Conservation (phyloP, 2,113 vertebrate species). For the Onychorhynchus coronatus region DNA sequence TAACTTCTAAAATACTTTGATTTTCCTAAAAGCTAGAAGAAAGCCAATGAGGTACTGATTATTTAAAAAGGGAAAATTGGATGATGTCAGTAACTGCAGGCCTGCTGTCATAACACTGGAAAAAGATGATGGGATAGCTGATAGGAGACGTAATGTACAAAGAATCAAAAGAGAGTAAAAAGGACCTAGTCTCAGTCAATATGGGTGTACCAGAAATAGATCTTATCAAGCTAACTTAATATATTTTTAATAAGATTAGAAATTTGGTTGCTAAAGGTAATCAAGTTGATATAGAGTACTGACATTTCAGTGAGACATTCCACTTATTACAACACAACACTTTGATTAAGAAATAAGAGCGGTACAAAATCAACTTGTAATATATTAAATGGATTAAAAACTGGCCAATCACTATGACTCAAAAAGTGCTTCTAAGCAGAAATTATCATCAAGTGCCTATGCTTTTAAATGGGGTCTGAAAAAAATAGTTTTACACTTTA, state of each 20-base stretch:
- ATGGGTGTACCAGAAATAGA: slow-evolving; percentile 30
- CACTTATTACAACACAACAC: slow-evolving; percentile 3
- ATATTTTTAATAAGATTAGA: slow-evolving; percentile 61
- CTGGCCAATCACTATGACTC: not conserved
- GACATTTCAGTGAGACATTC: slow-evolving; percentile 5
- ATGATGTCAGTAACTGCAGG: not conserved
- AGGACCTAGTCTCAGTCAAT: not conserved
- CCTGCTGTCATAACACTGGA: not conserved
- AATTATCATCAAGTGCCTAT: not conserved
- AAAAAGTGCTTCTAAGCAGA: not conserved
- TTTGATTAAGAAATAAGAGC: slow-evolving; percentile 40
- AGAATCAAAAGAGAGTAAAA: slow-evolving; percentile 27
- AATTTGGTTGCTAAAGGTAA: slow-evolving; percentile 34
- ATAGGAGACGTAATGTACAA: not conserved
- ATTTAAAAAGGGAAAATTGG: not conserved
- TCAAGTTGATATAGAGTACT: slow-evolving; percentile 27
- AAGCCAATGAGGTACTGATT: not conserved
- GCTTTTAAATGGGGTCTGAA: not conserved
- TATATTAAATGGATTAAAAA: slow-evolving; percentile 27
- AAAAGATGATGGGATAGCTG: slow-evolving; percentile 22
- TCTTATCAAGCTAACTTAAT: slow-evolving; percentile 50
- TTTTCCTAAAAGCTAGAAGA: not conserved
- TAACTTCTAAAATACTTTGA: not conserved
- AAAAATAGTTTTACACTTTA: not conserved
- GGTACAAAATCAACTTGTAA: slow-evolving; percentile 1